Evolutionary conservation across 2,797 vertebrate species (phyloP).

Genomic region (Cossypha caffra): DNA sequence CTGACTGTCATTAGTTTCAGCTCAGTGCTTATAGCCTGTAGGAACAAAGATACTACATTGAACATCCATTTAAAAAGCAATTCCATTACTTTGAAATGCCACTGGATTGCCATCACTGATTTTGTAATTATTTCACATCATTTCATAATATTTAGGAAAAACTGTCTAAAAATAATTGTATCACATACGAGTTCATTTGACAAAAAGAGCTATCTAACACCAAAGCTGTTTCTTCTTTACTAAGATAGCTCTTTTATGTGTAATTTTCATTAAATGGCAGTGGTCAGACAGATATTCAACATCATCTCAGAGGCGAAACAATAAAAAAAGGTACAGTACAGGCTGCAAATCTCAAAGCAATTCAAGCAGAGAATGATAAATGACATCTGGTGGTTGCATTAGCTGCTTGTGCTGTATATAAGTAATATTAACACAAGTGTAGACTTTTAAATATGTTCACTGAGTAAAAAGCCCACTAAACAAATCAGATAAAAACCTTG

Average conservation of each 20-base stretch:
- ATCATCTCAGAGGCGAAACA: not conserved
- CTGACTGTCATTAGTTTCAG: constrained; percentile 75
- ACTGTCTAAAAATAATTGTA: constrained; percentile 59
- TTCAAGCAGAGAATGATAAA: constrained; percentile 54
- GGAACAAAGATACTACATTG: constrained; percentile 63
- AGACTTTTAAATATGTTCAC: not conserved
- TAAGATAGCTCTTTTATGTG: not conserved
- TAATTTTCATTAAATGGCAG: constrained; percentile 32
- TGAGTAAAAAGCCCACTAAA: not conserved
- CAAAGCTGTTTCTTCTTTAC: constrained; percentile 39
- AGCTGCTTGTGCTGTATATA: not conserved
- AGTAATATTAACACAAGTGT: not conserved
- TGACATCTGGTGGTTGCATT: not conserved
- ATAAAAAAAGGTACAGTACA: not conserved
- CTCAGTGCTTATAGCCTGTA: constrained; percentile 67
- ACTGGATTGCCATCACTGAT: constrained; percentile 72
- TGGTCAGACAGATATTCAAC: constrained; percentile 19
- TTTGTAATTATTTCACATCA: constrained; percentile 78
- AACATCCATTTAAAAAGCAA: constrained; percentile 74
- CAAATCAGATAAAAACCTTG: not conserved
- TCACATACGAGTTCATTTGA: constrained; percentile 41
- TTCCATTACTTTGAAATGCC: constrained; percentile 74
- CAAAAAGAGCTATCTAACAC: constrained; percentile 14
- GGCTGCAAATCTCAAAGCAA: constrained; percentile 53
- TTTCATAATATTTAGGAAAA: constrained; percentile 72